Percentiles rank a stretch among this genome's conserved stretches.
phyloP scores from a whole-genome alignment of 2,113 vertebrate genomes.

The Anseranas semipalmata region DNA sequence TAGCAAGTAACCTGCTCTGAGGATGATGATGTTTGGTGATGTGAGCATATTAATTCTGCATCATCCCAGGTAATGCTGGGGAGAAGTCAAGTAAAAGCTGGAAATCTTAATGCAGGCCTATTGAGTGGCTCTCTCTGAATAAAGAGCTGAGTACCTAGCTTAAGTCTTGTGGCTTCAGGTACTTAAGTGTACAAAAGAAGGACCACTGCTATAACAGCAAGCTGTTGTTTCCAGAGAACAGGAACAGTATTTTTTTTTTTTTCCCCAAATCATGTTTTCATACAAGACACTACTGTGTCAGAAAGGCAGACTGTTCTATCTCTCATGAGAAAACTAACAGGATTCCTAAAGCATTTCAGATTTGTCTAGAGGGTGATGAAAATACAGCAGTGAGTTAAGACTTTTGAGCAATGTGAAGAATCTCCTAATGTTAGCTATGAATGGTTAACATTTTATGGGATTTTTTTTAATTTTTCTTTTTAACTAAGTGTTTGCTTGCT shows the following conservation, averaged over 20 bases:
- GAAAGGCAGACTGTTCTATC: background rate
- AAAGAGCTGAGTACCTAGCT: background rate
- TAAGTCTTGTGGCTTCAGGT: background rate
- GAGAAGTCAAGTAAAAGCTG: background rate
- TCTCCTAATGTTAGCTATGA: background rate
- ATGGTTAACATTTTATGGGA: background rate
- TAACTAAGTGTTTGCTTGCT: background rate
- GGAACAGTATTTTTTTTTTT: background rate
- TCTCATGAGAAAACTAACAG: background rate
- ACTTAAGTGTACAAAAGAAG: no score
- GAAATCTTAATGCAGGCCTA: background rate
- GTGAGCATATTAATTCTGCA: background rate
- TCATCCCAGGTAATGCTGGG: background rate
- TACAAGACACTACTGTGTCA: background rate
- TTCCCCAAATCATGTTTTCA: rapidly evolving
- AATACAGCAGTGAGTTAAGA: background rate
- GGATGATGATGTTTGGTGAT: background rate
- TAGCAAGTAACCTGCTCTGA: background rate
- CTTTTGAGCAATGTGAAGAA: background rate
- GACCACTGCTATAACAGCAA: background rate
- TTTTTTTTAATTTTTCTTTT: background rate
- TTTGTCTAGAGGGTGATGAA: background rate
- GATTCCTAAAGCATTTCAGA: background rate
- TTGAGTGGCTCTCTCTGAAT: background rate
- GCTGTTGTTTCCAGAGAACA: background rate